Evolutionary conservation across 1,140 invertebrate genomes (phyloP).

Genomic region (Trialeurodes vaporariorum): DNA sequence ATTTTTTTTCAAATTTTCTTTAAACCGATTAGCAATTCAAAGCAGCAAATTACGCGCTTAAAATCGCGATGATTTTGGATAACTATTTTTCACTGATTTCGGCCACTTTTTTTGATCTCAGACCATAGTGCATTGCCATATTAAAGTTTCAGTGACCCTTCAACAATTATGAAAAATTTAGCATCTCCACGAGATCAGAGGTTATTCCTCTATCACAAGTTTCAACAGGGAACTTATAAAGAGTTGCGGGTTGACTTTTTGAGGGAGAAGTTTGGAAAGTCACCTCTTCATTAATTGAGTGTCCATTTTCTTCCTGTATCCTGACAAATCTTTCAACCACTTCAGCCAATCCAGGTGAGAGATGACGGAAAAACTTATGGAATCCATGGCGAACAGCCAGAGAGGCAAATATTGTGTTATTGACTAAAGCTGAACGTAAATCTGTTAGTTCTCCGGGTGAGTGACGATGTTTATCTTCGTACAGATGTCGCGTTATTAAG

Average conservation of each 20-base stretch:
- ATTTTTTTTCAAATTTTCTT: too few species aligned
- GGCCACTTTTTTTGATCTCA: too few species aligned
- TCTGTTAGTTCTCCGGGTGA: slow-evolving; percentile 81
- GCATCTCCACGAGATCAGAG: too few species aligned
- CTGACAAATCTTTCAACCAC: slow-evolving; percentile 65
- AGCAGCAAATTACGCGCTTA: too few species aligned
- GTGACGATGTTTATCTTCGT: slow-evolving; percentile 52
- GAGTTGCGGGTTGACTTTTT: not conserved
- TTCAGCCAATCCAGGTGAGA: slow-evolving; percentile 49
- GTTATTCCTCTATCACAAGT: too few species aligned
- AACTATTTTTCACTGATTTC: too few species aligned
- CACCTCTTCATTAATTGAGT: slow-evolving; percentile 49
- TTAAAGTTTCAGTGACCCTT: too few species aligned
- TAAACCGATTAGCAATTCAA: too few species aligned
- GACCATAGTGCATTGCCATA: too few species aligned
- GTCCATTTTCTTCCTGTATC: slow-evolving; percentile 58
- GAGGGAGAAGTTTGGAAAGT: not conserved
- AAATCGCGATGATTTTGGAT: too few species aligned
- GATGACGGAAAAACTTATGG: slow-evolving; percentile 54
- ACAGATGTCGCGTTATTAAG: slow-evolving; percentile 77
- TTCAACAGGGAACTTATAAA: too few species aligned
- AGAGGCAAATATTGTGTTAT: slow-evolving; percentile 88
- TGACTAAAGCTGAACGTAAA: slow-evolving; percentile 83
- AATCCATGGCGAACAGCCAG: slow-evolving; percentile 74
- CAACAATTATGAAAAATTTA: too few species aligned